A percentile compares a stretch with the other conserved stretches of the same genome.
Evolutionary conservation across 2,797 vertebrate genomes (phyloP).

Genomic region (Myotis daubentonii): DNA sequence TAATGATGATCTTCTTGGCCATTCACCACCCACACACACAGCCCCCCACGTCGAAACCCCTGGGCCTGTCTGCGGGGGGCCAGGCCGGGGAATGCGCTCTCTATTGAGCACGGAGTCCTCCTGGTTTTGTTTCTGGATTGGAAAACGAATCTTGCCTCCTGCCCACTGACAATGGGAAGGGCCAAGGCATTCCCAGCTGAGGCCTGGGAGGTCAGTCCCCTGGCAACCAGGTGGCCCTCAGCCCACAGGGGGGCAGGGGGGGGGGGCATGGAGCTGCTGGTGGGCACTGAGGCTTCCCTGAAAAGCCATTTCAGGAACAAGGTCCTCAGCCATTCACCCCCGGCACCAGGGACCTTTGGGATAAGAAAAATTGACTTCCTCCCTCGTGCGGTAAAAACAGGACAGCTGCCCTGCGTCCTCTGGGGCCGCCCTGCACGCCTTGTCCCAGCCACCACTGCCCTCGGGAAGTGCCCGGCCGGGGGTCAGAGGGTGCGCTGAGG

Average conservation of each 20-base stretch:
- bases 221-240: not conserved
- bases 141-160: conserved; percentile 17
- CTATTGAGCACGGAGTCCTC: not conserved
- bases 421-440: accelerated
- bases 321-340: not conserved
- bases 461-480: accelerated
- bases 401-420: accelerated
- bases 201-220: not conserved
- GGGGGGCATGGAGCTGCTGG: accelerated
- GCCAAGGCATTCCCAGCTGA: not conserved
- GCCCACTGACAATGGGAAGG: not conserved
- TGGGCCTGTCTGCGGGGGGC: accelerated
- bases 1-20: accelerated
- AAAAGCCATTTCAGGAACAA: not conserved
- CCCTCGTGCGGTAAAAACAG: not conserved
- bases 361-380: conserved; percentile 70
- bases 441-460: not conserved
- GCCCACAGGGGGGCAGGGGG: accelerated
- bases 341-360: not conserved
- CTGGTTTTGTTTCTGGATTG: conserved; percentile 25
- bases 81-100: not conserved
- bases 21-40: accelerated
- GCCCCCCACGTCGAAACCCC: accelerated
- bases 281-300: not conserved
- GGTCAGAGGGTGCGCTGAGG: too few species aligned